A percentile compares a stretch with the other conserved stretches of the same genome.
Evolutionary conservation across 2,888 invertebrate species (phyloP).

Genomic region (Euzophera pinguis): DNA sequence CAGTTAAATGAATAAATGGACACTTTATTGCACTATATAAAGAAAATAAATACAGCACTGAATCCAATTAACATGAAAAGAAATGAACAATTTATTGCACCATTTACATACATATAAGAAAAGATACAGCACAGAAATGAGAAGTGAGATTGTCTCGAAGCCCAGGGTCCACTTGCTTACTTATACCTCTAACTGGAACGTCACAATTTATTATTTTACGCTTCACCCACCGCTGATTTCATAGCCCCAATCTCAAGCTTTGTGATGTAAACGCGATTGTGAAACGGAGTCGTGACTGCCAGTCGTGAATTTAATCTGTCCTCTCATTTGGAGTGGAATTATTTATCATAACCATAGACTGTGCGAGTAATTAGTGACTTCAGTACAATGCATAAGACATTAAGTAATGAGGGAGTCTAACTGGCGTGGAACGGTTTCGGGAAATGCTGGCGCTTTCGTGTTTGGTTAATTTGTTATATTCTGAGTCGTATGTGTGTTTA

Average conservation of each 20-base stretch:
- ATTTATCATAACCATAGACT: slow-evolving; percentile 18
- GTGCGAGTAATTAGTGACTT: slow-evolving; percentile 1
- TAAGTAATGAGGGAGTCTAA: slow-evolving; percentile 5
- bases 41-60: no score
- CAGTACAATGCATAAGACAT: slow-evolving; percentile 6
- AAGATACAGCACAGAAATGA: no score
- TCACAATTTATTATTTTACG: no score
- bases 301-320: slow-evolving; percentile 24
- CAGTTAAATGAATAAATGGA: no score
- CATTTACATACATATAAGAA: no score
- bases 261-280: slow-evolving; percentile 15
- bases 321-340: slow-evolving; percentile 21
- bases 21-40: no score
- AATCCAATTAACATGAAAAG: no score
- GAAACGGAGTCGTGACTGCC: slow-evolving; percentile 20
- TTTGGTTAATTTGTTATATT: not conserved
- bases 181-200: no score
- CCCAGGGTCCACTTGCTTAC: no score
- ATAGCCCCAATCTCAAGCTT: slow-evolving; percentile 1
- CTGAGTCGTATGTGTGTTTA: no score
- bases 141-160: no score
- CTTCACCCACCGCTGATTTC: slow-evolving; percentile 1
- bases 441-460: not conserved
- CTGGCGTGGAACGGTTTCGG: not conserved
- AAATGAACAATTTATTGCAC: no score